phyloP scores from a whole-genome alignment of 2,113 vertebrate species.

The Perca schrenkii region DNA sequence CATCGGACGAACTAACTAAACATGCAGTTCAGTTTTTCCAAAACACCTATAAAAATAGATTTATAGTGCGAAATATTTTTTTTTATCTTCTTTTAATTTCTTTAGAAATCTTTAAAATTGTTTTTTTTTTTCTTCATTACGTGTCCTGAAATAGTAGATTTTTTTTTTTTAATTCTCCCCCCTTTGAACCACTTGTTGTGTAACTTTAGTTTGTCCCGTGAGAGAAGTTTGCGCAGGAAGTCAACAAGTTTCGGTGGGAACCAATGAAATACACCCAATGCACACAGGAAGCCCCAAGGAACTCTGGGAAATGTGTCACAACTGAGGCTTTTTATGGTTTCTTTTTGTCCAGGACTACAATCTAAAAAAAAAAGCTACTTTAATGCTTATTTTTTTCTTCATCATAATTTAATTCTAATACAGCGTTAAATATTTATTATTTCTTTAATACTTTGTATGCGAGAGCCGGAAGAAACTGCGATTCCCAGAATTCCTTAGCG shows the following conservation, averaged over 20 bases:
- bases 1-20: conserved; percentile 82
- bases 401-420: conserved; percentile 48
- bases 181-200: conserved; percentile 64
- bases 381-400: conserved; percentile 59
- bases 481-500: conserved; percentile 94
- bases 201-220: conserved; percentile 73
- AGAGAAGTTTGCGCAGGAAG: conserved; percentile 80
- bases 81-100: conserved; percentile 81
- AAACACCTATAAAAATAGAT: conserved; percentile 91
- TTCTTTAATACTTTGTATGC: conserved; percentile 57
- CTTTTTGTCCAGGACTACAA: conserved; percentile 82
- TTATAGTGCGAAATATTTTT: conserved; percentile 88
- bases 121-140: conserved; percentile 58
- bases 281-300: conserved; percentile 95
- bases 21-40: conserved; percentile 85
- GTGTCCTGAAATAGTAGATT: conserved; percentile 84
- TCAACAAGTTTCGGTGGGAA: conserved; percentile 89
- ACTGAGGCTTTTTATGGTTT: conserved; percentile 87
- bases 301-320: conserved; percentile 97
- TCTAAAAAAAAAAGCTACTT: conserved; percentile 86
- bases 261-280: conserved; percentile 99
- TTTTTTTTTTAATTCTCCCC: conserved; percentile 51
- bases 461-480: conserved; percentile 90
- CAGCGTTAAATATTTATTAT: conserved; percentile 70
- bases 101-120: conserved; percentile 87